These are phyloP conservation scores for Scrobipalpa atriplicella DNA, from an alignment of 2,888 invertebrate species.

Conservation along the genomic window DNA sequence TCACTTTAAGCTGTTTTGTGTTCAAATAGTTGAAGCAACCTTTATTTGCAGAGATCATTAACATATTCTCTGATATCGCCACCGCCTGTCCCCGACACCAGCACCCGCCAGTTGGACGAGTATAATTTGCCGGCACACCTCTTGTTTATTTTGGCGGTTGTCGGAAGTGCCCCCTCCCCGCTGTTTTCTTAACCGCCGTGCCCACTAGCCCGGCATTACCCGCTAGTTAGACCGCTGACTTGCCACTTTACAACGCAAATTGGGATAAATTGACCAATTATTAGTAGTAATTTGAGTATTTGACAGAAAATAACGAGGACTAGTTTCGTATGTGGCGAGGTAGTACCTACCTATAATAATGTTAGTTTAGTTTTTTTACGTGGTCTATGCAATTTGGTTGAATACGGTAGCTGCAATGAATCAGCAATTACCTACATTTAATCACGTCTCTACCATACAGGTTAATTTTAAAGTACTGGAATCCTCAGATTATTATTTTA, in stretches of 20 bases:
- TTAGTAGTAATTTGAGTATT: conserved; percentile 21
- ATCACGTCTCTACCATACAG: no score
- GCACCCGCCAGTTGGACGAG: background rate
- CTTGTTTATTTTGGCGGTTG: conserved; percentile 64
- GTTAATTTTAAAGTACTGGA: no score
- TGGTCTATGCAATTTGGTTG: background rate
- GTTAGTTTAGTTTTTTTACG: background rate
- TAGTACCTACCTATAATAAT: background rate
- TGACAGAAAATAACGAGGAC: conserved; percentile 17
- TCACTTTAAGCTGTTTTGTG: no score
- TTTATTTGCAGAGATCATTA: background rate
- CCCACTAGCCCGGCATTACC: conserved; percentile 26
- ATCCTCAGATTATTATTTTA: no score
- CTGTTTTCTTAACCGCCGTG: conserved; percentile 5
- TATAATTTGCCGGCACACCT: conserved; percentile 22
- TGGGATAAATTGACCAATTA: conserved; percentile 9
- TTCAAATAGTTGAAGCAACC: background rate
- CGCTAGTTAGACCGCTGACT: conserved; percentile 22
- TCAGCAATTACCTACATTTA: background rate
- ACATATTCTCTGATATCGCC: background rate
- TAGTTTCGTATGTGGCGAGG: conserved; percentile 13
- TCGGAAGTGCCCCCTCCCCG: conserved; percentile 51
- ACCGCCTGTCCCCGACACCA: background rate
- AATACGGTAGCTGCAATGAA: background rate
- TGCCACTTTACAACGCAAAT: conserved; percentile 12